A percentile compares a stretch with the other conserved stretches of the same genome.
Conservation (phyloP, 2,797 vertebrate species). For the Peromyscus melanophrys region DNA sequence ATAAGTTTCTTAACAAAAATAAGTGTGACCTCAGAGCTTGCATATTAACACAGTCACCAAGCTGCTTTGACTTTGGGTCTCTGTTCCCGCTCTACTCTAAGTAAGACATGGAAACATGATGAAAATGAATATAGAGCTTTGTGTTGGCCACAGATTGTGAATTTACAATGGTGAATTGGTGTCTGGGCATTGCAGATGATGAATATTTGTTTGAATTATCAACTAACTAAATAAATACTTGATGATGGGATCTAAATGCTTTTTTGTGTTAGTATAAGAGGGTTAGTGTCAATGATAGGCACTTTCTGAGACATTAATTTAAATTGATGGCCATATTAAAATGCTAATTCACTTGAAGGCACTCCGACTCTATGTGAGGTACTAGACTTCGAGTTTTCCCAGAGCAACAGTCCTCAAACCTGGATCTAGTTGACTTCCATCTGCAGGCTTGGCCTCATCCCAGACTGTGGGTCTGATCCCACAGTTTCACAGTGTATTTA, state of each 20-base stretch:
- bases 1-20: conserved; percentile 20
- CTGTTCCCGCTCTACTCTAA: background rate
- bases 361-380: background rate
- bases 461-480: background rate
- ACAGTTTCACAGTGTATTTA: conserved; percentile 28
- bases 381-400: conserved; percentile 19
- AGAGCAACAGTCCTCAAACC: conserved; percentile 29
- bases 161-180: background rate
- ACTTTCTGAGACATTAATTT: conserved; percentile 36
- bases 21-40: conserved; percentile 9
- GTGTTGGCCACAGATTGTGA: background rate
- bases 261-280: background rate
- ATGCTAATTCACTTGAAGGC: conserved; percentile 10
- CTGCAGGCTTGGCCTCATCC: background rate
- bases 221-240: conserved; percentile 35
- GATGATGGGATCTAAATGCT: background rate
- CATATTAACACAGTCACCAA: background rate
- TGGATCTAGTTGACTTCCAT: conserved; percentile 27
- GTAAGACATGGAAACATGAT: conserved; percentile 9
- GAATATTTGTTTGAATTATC: conserved; percentile 48
- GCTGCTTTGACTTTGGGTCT: background rate
- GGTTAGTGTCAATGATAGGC: background rate
- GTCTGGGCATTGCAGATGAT: background rate
- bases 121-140: background rate
- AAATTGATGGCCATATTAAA: conserved; percentile 37